Percentiles rank a stretch among this genome's conserved stretches.
Conservation (phyloP, 2,113 vertebrate species). For the Psilopogon haemacephalus region DNA sequence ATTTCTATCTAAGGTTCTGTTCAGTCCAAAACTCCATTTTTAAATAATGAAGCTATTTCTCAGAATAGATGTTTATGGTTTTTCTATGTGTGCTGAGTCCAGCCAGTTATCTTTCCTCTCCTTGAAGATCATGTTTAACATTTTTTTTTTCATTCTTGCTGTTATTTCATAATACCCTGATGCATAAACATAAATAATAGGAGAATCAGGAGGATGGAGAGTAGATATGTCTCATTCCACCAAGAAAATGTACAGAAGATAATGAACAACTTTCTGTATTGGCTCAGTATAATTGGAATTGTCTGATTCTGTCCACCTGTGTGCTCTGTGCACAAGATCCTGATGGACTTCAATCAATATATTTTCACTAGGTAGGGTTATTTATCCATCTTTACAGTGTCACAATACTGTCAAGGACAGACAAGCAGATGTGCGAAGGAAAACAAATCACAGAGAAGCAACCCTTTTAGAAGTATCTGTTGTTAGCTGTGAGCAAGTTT, state of each 20-base stretch:
- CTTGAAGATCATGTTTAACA: not conserved
- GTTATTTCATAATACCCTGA: not conserved
- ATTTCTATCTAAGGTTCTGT: not conserved
- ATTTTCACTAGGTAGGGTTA: not conserved
- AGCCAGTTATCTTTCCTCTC: not conserved
- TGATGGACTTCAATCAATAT: not conserved
- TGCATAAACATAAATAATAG: not conserved
- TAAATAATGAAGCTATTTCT: not conserved
- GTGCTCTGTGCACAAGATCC: not conserved
- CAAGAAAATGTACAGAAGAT: not conserved
- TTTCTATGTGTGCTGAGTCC: not conserved
- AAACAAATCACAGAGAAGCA: not conserved
- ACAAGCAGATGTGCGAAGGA: not conserved
- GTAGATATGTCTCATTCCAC: not conserved
- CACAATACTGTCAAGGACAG: not conserved
- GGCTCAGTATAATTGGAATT: not conserved
- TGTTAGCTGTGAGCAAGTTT: slow-evolving; percentile 71
- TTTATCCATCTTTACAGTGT: not conserved
- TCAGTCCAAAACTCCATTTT: not conserved
- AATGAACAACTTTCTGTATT: not conserved
- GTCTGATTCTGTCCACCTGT: not conserved
- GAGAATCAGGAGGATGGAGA: not conserved
- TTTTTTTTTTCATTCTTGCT: not conserved
- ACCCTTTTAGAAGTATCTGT: not conserved
- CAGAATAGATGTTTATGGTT: not conserved